phyloP scores from a whole-genome alignment of 2,888 invertebrate genomes.

The Chrysotoxum bicinctum region DNA sequence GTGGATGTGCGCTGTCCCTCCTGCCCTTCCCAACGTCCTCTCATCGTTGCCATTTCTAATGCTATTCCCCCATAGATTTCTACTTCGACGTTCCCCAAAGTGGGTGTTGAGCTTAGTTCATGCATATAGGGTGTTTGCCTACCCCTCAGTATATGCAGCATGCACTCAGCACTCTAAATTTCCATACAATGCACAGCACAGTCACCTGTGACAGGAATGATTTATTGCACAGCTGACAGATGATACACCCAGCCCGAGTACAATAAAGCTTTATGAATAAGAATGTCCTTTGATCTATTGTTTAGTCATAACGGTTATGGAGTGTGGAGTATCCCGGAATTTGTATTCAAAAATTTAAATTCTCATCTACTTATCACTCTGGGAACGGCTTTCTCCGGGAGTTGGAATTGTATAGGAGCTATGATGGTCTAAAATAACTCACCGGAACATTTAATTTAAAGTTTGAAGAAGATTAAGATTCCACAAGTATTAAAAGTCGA shows the following conservation, averaged over 20 bases:
- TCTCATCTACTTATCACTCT: background rate
- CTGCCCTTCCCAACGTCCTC: background rate
- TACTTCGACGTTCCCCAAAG: conserved; percentile 1
- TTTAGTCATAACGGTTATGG: conserved; percentile 27
- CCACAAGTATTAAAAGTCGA: no score
- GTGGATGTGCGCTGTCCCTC: background rate
- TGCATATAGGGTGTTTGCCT: background rate
- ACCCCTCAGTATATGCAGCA: background rate
- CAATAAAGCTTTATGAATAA: conserved; percentile 18
- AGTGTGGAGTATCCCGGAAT: background rate
- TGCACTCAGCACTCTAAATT: conserved; percentile 16
- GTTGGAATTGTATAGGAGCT: background rate
- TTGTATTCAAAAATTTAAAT: background rate
- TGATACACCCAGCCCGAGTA: conserved; percentile 33
- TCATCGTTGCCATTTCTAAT: conserved; percentile 20
- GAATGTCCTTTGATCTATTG: conserved; percentile 47
- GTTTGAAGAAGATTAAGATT: no score
- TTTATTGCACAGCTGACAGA: conserved; percentile 64
- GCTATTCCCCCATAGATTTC: conserved; percentile 11
- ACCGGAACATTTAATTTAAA: no score
- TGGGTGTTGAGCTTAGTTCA: background rate
- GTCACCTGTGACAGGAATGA: conserved; percentile 54
- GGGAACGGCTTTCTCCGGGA: background rate
- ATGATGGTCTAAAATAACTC: no score
- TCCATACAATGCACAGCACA: conserved; percentile 25